Percentiles rank a stretch among this genome's conserved stretches.
These are phyloP conservation scores for Antennarius maculatus DNA, from an alignment of 2,797 vertebrate genomes.

Conservation along the genomic window DNA sequence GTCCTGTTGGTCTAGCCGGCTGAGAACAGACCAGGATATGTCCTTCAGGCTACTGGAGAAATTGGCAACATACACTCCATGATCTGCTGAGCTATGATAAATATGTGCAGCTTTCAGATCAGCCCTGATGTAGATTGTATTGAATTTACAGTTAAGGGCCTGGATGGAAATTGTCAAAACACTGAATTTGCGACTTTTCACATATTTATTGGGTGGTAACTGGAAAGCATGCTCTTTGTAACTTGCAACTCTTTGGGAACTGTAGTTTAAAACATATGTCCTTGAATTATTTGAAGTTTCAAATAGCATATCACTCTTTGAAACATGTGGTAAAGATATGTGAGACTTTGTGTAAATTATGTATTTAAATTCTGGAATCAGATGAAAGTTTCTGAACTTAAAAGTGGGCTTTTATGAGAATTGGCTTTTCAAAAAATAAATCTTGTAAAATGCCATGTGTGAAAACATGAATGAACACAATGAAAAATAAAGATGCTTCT, in stretches of 20 bases:
- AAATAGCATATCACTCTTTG: constrained; percentile 4
- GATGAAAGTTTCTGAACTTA: constrained; percentile 5
- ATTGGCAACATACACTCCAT: constrained; percentile 43
- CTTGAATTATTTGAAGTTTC: constrained; percentile 4
- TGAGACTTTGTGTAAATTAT: constrained; percentile 7
- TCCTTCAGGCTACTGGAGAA: constrained; percentile 55
- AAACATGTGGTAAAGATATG: not conserved
- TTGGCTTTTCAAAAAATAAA: constrained; percentile 1
- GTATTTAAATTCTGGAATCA: not conserved
- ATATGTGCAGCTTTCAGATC: constrained; percentile 38
- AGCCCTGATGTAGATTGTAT: constrained; percentile 31
- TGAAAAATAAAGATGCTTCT: not conserved
- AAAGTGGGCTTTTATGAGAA: not conserved
- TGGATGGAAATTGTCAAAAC: constrained; percentile 4
- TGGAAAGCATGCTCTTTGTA: constrained; percentile 20
- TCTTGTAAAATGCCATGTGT: constrained; percentile 1
- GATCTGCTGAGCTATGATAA: constrained; percentile 51
- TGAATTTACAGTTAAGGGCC: constrained; percentile 51
- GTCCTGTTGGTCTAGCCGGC: constrained; percentile 27
- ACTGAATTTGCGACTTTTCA: constrained; percentile 28
- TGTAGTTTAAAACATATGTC: constrained; percentile 19
- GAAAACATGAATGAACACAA: not conserved
- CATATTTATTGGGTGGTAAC: constrained; percentile 15
- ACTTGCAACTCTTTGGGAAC: constrained; percentile 25
- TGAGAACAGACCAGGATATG: constrained; percentile 41